A percentile compares a stretch with the other conserved stretches of the same genome.
Conservation (phyloP, 2,888 invertebrate genomes). For the Sarcophaga caerulescens region DNA sequence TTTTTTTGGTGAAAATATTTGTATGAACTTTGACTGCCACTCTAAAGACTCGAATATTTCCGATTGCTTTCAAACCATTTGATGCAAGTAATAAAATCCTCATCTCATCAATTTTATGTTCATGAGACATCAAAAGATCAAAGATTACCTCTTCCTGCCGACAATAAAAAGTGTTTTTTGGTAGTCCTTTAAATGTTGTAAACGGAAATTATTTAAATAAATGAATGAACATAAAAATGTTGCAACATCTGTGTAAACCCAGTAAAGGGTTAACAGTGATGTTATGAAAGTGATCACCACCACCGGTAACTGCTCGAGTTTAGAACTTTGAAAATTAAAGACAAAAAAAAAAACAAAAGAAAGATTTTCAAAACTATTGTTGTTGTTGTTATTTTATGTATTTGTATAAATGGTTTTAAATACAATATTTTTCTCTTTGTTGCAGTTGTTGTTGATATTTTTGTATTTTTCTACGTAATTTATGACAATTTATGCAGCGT, state of each 20-base stretch:
- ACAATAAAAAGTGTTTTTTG: no score
- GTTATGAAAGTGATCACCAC: background rate
- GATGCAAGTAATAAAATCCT: no score
- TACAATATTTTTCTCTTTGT: constrained; percentile 30
- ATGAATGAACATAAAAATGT: background rate
- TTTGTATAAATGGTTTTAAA: background rate
- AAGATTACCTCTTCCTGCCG: no score
- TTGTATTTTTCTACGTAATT: constrained; percentile 73
- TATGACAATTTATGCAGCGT: constrained; percentile 80
- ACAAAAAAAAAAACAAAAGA: background rate
- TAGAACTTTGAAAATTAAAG: background rate
- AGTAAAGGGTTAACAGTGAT: constrained; percentile 48
- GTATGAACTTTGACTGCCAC: no score
- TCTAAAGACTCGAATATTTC: no score
- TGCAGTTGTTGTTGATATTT: background rate
- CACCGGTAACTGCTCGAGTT: background rate
- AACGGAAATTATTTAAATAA: constrained; percentile 30
- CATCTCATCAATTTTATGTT: no score
- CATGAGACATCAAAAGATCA: no score
- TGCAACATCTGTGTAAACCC: background rate
- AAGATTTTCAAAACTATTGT: background rate
- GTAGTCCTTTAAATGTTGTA: background rate
- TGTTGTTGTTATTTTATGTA: background rate
- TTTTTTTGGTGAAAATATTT: no score
- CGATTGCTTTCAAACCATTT: no score